A percentile compares a stretch with the other conserved stretches of the same genome.
phyloP scores from a whole-genome alignment of 2,888 invertebrate genomes.

The Zhengitettix transpicula region DNA sequence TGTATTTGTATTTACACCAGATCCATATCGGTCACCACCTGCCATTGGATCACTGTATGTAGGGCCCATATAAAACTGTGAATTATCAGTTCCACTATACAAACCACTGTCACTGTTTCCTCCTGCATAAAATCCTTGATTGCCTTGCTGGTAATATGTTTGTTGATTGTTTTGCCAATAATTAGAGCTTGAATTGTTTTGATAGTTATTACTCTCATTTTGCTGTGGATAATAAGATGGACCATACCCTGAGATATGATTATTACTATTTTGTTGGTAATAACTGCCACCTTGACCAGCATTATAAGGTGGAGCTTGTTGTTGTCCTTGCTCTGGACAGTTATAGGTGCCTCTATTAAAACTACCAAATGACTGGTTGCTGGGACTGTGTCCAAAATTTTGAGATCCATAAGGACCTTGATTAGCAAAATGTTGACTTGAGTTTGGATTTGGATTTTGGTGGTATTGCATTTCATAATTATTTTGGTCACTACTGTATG shows the following conservation, averaged over 20 bases:
- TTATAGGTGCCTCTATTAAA: neutral
- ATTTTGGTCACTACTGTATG: slow-evolving; percentile 1
- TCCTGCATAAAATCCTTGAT: slow-evolving; percentile 5
- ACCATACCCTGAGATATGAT: neutral
- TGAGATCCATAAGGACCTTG: neutral
- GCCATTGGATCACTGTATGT: neutral
- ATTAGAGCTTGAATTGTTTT: neutral
- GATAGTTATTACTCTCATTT: neutral
- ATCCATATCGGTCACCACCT: neutral
- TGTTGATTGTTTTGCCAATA: slow-evolving; percentile 3
- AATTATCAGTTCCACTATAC: slow-evolving; percentile 1
- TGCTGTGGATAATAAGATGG: slow-evolving; percentile 3
- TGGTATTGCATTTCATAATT: slow-evolving; percentile 4
- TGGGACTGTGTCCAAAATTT: neutral
- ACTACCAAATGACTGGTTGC: neutral
- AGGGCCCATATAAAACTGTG: neutral
- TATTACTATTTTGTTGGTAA: slow-evolving; percentile 2
- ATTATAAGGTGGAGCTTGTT: neutral
- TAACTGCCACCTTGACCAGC: neutral
- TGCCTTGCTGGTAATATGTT: slow-evolving; percentile 3
- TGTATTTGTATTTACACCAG: neutral
- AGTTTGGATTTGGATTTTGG: neutral
- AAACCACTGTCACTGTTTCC: neutral
- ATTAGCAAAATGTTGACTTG: neutral
- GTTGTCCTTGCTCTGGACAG: neutral